Evolutionary conservation across 1,140 invertebrate species (phyloP), one percentile per base, ranked within the genome.

Genomic region (Caenorhabditis briggsae): DNA sequence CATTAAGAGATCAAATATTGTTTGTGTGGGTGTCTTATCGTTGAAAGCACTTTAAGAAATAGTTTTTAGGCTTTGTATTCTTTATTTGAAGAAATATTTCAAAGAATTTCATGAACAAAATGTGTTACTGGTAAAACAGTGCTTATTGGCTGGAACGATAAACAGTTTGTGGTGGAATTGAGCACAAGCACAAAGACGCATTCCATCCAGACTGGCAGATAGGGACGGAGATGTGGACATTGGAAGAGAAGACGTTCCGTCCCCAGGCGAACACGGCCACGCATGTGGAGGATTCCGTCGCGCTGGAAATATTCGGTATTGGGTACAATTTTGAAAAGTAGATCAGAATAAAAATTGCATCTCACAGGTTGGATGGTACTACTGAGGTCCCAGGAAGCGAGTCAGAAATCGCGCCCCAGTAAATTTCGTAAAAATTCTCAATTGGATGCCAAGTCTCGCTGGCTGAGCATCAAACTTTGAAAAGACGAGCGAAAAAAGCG

Each of bases 111-210:
- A 78, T 50, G 70, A 78, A 25, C 70, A 78, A n/a, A 78, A 78
- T 20, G 70, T 50, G 9, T 50, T 78, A n/a, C 43, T 50, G 12
- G 70, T 78, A 20, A 23, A 78, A n/a, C 70, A 78, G 14, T 78
- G 70, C 70, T 78, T 78, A 16, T 78, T 78, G 33, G 70, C 70
- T 12, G 70, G 46, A 25, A 78, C 70, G 18, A 78, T 78, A 14
- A 78, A 78, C 23, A 78, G 14, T 50, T 78, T 78, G 23, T 78
- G 70, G 12, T 78, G 16, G 70, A 78, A 78, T 78, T 78, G 70
- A n/a, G 70, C 70, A 78, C 70, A 78, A 2, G 70, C 70, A 78
- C 70, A 78, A 1, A 78, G 70, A 11, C 70, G 46, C 70, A 78
- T 78, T 78, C 70, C 70, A 78, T 78, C 70, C 33, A 78, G 20